Base-by-base conservation (phyloP, 2,113 vertebrate species). In the Oxygymnocypris stewartii region DNA sequence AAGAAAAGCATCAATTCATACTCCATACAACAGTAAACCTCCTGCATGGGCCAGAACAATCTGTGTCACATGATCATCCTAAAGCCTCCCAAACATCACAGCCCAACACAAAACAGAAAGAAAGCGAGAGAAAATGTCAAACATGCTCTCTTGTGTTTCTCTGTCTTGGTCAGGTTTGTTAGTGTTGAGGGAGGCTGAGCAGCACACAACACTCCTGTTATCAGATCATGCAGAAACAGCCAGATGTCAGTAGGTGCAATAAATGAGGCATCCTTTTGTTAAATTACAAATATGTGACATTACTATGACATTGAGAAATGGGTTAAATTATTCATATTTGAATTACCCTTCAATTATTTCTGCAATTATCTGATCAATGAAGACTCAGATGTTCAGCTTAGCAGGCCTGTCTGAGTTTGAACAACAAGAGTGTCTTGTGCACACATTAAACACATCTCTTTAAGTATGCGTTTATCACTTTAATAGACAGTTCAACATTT, bases 41-140 rank as follows among this genome's bases (percentile, higher is more conserved):
- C 97, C 96, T 0, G 92, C 93, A 16, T 97, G 96, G 96, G 96
- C 96, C 0, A 90, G 93, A 0, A 95, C 94, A 49, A 94, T 97
- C 47, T 95, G 95, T 0, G 94, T 97, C 84, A 97, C 96, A 14
- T 98, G 97, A 97, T 98, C 96, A 54, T 97, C 96, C 0, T 98
- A 97, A 91, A 9, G 85, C 91, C 95, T 95, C 87, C 82, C 49
- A 37, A 35, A 69, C 20, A 28, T 44, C 65, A 11, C 57, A 14
- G 75, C 71, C 23, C 73, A 59, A 75, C 51, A 61, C 65, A 54
- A 40, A 37, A 7, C 14, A 40, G 65, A 85, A 59, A 85, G 42
- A 59, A 37, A 61, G 54, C 31, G 2, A 14, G 63, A 69, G 25
- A 37, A 20, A 20, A 35, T 65, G 23, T 40, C 9, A 9, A 16